A percentile compares a stretch with the other conserved stretches of the same genome.
Conservation (phyloP, 2,888 invertebrate species). For the Fissipunctia ypsillon region DNA sequence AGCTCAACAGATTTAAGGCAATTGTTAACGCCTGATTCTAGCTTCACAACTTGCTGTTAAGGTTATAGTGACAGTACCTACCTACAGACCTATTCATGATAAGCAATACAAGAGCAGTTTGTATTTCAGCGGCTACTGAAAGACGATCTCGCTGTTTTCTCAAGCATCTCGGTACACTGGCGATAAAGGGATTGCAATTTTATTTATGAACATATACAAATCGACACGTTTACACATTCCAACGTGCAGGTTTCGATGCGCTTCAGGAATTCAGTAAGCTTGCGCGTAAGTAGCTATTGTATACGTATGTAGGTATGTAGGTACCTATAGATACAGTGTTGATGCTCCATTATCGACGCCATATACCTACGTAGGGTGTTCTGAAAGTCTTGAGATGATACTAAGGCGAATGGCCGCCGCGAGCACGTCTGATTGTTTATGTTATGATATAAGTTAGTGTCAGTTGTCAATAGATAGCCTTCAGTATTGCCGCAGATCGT, state of each 20-base stretch:
- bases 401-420: no score
- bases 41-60: no score
- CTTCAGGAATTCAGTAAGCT: slow-evolving; percentile 14
- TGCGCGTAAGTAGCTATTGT: neutral
- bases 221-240: slow-evolving; percentile 14
- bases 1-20: neutral
- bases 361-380: no score
- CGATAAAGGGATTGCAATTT: neutral
- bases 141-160: neutral
- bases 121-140: slow-evolving; percentile 3
- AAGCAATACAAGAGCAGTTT: no score
- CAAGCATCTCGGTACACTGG: neutral
- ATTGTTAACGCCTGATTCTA: neutral
- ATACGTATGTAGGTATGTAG: no score
- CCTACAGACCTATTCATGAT: no score
- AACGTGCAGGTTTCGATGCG: slow-evolving; percentile 14
- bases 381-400: no score
- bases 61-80: no score
- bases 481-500: no score
- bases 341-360: neutral
- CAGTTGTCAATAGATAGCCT: no score
- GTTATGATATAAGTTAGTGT: no score
- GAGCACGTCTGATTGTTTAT: no score
- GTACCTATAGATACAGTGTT: neutral
- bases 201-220: slow-evolving; percentile 18